Conservation (phyloP, 2,888 invertebrate genomes). For the Sussaba pulchella region DNA sequence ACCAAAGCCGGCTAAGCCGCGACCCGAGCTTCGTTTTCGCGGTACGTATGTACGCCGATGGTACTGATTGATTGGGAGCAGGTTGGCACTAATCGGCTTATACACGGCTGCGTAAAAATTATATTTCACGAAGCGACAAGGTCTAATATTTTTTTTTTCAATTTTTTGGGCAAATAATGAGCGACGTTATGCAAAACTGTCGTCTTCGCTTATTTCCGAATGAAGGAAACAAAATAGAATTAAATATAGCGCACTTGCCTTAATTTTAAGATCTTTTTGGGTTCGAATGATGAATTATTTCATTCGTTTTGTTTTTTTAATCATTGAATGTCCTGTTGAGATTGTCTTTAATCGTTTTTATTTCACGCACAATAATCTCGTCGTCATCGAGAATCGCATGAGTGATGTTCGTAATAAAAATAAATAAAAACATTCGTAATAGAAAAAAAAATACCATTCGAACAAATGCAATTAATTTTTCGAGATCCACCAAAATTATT, state of each 20-base stretch:
- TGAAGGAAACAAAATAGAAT: not conserved
- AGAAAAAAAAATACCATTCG: slow-evolving; percentile 1
- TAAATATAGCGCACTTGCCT: slow-evolving; percentile 33
- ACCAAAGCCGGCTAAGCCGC: not conserved
- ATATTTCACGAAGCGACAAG: not conserved
- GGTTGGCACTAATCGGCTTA: slow-evolving; percentile 54
- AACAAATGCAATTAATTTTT: no score
- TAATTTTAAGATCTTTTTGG: slow-evolving; percentile 23
- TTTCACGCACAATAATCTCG: slow-evolving; percentile 52
- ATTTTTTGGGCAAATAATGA: not conserved
- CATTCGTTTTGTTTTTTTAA: not conserved
- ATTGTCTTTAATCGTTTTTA: slow-evolving; percentile 25
- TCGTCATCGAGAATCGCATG: not conserved
- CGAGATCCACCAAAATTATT: no score
- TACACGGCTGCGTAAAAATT: slow-evolving; percentile 3
- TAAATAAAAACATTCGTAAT: not conserved
- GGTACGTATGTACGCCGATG: slow-evolving; percentile 27
- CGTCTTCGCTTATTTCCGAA: slow-evolving; percentile 37
- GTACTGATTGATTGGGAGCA: slow-evolving; percentile 52
- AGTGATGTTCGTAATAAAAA: slow-evolving; percentile 4
- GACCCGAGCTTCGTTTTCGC: slow-evolving; percentile 14
- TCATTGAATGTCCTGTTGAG: slow-evolving; percentile 13
- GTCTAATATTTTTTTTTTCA: not conserved
- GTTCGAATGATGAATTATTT: slow-evolving; percentile 12
- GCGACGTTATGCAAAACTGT: slow-evolving; percentile 57